Evolutionary conservation across 2,888 invertebrate species (phyloP), one percentile per base, ranked within the genome.

Genomic region (Lamellibrachia columna): DNA sequence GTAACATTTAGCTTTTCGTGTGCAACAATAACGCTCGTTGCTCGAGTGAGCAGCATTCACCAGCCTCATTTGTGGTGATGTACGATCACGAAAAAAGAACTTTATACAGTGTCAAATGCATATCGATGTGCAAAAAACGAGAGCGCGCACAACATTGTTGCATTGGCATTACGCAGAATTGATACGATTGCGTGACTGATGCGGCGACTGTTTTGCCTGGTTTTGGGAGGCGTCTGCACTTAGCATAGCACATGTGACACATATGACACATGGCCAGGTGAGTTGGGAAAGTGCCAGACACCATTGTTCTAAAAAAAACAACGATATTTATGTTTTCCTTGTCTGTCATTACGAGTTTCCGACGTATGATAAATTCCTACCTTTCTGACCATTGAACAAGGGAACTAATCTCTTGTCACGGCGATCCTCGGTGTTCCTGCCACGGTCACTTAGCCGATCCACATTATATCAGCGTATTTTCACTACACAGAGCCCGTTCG

Each of bases 71-170:
- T 75, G 75, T n/a, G 75, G 75, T 75, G 75, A 75, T 75, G 75
- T 75, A 75, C 75, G 75, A 75, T 6, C 75, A 22, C 75, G 75
- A 75, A 75, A 75, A 75, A 75, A 75, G 75, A 22, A 75, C 75
- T 3, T 75, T 6, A 15, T 22, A 15, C 75, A 11, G 22, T 75
- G 75, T 75, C 75, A 75, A 75, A 75, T 22, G 75, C 75, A 75
- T 75, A 75, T 75, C 75, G 75, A 75, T 75, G 75, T 15, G 75
- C 75, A 75, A 75, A 75, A 75, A 75, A 75, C 75, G 75, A 75
- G 15, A 75, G 75, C 22, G 75, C 75, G 75, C 75, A 3, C 75
- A 75, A 75, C 75, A 75, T 22, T 75, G 75, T 15, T 3, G 75
- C 75, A n/a, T 75, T 75, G 75, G 75, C 75, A n/a, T 22, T 75